Evolutionary conservation across 2,888 invertebrate species (phyloP).

Genomic region (Laothoe populi): DNA sequence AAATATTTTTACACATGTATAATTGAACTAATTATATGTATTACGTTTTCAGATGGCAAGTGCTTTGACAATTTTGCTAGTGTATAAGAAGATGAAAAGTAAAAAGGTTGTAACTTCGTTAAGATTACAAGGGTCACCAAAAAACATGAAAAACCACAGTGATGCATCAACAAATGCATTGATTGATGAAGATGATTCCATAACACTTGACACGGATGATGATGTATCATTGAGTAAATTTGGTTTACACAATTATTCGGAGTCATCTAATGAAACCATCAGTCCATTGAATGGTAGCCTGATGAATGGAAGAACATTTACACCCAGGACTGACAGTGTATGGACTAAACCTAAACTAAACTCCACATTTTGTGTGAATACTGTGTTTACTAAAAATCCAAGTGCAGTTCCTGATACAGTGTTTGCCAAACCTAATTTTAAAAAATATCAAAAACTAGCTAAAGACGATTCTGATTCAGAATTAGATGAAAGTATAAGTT

Average conservation of each 20-base stretch:
- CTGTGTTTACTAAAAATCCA: constrained; percentile 61
- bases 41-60: constrained; percentile 66
- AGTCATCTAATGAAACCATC: constrained; percentile 68
- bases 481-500: constrained; percentile 83
- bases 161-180: constrained; percentile 53
- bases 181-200: constrained; percentile 60
- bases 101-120: constrained; percentile 42
- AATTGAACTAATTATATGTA: constrained; percentile 18
- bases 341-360: constrained; percentile 74
- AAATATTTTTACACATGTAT: no score
- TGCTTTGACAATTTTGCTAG: constrained; percentile 58
- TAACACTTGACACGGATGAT: constrained; percentile 72
- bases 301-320: constrained; percentile 68
- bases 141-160: constrained; percentile 59
- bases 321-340: constrained; percentile 62
- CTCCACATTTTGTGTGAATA: constrained; percentile 72
- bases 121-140: constrained; percentile 52
- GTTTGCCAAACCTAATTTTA: constrained; percentile 73
- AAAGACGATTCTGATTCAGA: constrained; percentile 79
- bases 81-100: constrained; percentile 61
- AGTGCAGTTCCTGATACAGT: constrained; percentile 66
- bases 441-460: constrained; percentile 68
- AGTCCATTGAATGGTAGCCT: constrained; percentile 59
- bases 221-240: constrained; percentile 78
- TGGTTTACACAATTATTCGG: constrained; percentile 70